Evolutionary conservation across 2,797 vertebrate species (phyloP).

Genomic region (Chrosomus eos): DNA sequence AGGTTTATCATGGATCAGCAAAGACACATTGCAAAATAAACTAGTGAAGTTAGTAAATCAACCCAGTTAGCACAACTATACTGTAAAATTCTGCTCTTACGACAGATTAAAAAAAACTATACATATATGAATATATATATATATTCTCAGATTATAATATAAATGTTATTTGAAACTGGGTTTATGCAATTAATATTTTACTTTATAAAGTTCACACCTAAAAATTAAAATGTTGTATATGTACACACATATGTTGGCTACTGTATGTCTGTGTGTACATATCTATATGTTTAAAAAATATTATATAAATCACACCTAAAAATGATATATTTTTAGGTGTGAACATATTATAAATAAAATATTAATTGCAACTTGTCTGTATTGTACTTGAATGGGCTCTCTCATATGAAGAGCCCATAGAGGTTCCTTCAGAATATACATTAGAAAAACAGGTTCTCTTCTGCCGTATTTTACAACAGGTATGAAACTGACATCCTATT

Average conservation of each 20-base stretch:
- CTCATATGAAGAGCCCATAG: neutral
- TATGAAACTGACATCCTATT: conserved; percentile 24
- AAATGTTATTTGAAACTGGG: too few relatives aligned
- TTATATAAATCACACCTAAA: neutral
- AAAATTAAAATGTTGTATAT: too few relatives aligned
- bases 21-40: neutral
- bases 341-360: neutral
- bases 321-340: neutral
- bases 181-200: too few relatives aligned
- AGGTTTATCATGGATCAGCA: neutral
- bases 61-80: neutral
- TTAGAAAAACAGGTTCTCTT: neutral
- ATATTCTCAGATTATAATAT: too few relatives aligned
- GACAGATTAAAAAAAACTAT: too few relatives aligned
- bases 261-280: neutral
- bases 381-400: too few relatives aligned
- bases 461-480: neutral
- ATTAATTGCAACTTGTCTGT: neutral
- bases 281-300: neutral
- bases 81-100: too few relatives aligned
- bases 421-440: neutral
- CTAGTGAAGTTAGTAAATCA: neutral
- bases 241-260: too few relatives aligned
- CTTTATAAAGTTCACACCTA: too few relatives aligned
- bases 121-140: neutral